phyloP scores from a whole-genome alignment of 2,888 invertebrate species.

The Clanis bilineata region DNA sequence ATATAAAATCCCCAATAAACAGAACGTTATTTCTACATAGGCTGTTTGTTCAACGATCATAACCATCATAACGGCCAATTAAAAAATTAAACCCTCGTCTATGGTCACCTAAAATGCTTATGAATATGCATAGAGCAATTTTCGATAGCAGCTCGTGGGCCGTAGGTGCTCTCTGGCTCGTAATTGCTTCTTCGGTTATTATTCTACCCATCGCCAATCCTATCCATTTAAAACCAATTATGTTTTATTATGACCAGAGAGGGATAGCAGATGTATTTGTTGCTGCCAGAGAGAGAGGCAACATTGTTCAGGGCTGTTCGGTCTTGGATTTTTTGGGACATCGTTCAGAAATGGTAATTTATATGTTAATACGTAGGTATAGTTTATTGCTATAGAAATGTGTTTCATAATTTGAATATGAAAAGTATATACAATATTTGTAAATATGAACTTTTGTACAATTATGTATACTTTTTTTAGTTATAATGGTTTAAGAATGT shows the following conservation, averaged over 20 bases:
- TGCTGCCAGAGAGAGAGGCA: constrained; percentile 49
- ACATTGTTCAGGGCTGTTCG: constrained; percentile 19
- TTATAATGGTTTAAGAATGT: not conserved
- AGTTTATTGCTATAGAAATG: constrained; percentile 9
- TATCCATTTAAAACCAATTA: constrained; percentile 80
- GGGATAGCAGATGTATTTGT: constrained; percentile 40
- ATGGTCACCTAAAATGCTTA: constrained; percentile 48
- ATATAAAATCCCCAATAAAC: constrained; percentile 9
- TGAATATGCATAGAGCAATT: constrained; percentile 71
- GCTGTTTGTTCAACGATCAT: constrained; percentile 23
- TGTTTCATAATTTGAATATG: constrained; percentile 13
- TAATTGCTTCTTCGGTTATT: constrained; percentile 66
- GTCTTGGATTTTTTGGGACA: constrained; percentile 26
- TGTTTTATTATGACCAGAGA: constrained; percentile 71
- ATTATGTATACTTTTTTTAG: not conserved
- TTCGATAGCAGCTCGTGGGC: constrained; percentile 57
- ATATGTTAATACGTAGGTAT: constrained; percentile 11
- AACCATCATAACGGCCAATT: constrained; percentile 24
- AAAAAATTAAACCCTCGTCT: constrained; percentile 33
- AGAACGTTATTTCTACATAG: constrained; percentile 20
- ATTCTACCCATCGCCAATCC: constrained; percentile 73
- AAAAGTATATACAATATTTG: constrained; percentile 10
- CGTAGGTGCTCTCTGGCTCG: constrained; percentile 50
- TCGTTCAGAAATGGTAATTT: constrained; percentile 12
- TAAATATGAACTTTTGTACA: not conserved